Evolutionary conservation across 2,797 vertebrate species (phyloP).

Genomic region (Simalia tracyae): DNA sequence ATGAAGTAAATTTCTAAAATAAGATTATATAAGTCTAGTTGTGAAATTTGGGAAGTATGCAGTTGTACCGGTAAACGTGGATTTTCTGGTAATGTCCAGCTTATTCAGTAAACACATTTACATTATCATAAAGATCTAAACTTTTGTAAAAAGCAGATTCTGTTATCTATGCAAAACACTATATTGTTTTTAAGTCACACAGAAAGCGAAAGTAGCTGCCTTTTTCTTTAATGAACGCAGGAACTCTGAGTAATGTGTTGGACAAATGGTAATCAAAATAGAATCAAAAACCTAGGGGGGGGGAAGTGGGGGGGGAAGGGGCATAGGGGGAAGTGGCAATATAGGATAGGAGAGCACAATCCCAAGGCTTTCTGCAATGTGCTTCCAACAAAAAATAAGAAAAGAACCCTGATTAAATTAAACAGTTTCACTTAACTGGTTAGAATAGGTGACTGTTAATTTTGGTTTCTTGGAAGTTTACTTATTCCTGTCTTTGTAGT

Average conservation of each 20-base stretch:
- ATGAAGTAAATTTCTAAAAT: neutral
- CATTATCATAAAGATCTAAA: neutral
- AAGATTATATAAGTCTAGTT: conserved; percentile 11
- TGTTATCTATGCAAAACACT: neutral
- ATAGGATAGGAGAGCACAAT: neutral
- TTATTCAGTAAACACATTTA: neutral
- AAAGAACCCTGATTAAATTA: neutral
- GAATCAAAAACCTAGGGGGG: neutral
- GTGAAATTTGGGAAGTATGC: conserved; percentile 1
- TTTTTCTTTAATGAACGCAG: neutral
- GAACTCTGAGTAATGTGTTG: neutral
- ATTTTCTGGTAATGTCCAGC: neutral
- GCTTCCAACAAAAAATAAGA: neutral
- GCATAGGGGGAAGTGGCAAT: neutral
- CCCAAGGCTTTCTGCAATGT: neutral
- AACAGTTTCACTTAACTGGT: neutral
- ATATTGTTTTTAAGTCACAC: neutral
- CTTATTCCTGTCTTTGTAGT: neutral
- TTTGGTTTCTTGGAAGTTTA: neutral
- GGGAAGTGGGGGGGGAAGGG: too few species aligned
- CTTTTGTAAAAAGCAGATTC: neutral
- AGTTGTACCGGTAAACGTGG: conserved; percentile 1
- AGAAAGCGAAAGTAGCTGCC: neutral
- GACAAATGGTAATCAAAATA: neutral
- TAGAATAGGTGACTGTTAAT: neutral